Conservation (phyloP, 2,113 vertebrate genomes). For the Nothobranchius furzeri region DNA sequence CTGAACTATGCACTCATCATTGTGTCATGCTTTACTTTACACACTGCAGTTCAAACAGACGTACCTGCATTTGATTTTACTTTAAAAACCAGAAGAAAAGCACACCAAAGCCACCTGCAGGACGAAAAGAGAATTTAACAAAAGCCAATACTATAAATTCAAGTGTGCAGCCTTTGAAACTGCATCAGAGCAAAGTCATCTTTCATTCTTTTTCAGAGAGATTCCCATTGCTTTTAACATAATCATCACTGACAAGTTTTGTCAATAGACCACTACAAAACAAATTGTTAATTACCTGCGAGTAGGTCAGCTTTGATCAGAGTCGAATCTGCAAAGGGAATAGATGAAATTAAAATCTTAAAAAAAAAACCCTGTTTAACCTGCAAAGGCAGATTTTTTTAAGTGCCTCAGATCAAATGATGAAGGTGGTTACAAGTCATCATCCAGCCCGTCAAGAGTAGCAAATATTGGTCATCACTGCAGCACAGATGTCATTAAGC, state of each 20-base stretch:
- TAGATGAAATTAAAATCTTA: neutral
- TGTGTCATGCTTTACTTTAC: neutral
- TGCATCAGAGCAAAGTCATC: conserved; percentile 82
- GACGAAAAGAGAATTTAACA: neutral
- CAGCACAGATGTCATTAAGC: conserved; percentile 38
- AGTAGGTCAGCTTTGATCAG: accelerated
- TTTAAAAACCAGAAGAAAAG: accelerated
- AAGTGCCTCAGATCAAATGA: conserved; percentile 71
- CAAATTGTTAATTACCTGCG: neutral
- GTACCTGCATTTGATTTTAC: neutral
- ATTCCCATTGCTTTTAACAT: conserved; percentile 86
- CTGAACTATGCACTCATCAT: conserved; percentile 65
- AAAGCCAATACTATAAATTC: accelerated
- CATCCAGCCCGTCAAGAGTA: conserved; percentile 80
- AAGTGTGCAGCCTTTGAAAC: conserved; percentile 28
- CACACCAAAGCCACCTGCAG: conserved; percentile 23
- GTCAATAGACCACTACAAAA: accelerated
- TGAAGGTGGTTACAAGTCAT: conserved; percentile 76
- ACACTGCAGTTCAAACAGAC: neutral
- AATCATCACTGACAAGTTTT: conserved; percentile 83
- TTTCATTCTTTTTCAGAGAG: conserved; percentile 90
- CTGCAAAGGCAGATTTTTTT: accelerated
- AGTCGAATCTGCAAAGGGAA: neutral
- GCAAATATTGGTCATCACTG: conserved; percentile 82
- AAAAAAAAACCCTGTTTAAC: accelerated